Conservation (phyloP, 2,797 vertebrate genomes). For the Channallabes apus region DNA sequence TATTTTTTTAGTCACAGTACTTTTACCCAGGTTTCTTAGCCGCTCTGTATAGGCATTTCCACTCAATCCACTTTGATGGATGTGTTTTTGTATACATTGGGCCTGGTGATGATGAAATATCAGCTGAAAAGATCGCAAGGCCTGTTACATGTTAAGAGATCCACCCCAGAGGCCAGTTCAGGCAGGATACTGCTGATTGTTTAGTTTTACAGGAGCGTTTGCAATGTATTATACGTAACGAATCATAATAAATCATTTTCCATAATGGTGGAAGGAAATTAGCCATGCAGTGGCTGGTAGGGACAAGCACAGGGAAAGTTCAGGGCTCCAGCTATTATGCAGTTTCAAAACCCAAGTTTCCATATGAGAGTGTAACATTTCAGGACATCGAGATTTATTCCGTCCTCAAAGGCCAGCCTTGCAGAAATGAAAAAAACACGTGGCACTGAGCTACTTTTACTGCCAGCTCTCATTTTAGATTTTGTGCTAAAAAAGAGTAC, state of each 20-base stretch:
- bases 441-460: slow-evolving; percentile 22
- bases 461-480: slow-evolving; percentile 33
- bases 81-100: neutral
- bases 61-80: slow-evolving; percentile 9
- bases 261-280: slow-evolving; percentile 56
- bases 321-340: slow-evolving; percentile 40
- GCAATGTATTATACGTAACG: slow-evolving; percentile 47
- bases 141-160: slow-evolving; percentile 14
- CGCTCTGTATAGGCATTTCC: neutral
- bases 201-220: slow-evolving; percentile 28
- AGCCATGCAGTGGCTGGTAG: slow-evolving; percentile 44
- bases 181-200: slow-evolving; percentile 7
- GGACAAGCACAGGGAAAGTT: slow-evolving; percentile 44
- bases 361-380: slow-evolving; percentile 50
- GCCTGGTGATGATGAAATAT: slow-evolving; percentile 15
- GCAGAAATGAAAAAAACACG: slow-evolving; percentile 46
- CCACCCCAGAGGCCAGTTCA: neutral
- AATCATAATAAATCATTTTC: slow-evolving; percentile 61
- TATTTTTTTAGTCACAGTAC: neutral
- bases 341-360: slow-evolving; percentile 47
- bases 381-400: slow-evolving; percentile 44
- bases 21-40: neutral
- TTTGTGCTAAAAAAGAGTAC: slow-evolving; percentile 26
- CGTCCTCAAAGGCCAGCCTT: slow-evolving; percentile 38
- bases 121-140: neutral